A percentile compares a stretch with the other conserved stretches of the same genome.
These are phyloP conservation scores for Otocyon megalotis DNA, from an alignment of 2,113 vertebrate species.

Conservation along the genomic window DNA sequence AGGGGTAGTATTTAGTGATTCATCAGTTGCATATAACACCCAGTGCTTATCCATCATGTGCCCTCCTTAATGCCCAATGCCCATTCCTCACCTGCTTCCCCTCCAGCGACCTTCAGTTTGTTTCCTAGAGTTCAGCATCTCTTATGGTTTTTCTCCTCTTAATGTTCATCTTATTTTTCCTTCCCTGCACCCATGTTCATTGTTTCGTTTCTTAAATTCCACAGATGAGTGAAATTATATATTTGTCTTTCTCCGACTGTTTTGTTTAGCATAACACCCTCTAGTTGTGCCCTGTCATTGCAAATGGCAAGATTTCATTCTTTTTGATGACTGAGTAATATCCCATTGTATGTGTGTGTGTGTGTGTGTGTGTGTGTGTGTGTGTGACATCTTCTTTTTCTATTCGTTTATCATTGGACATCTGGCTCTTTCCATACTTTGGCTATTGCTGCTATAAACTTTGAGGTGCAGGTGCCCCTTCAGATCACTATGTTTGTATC, in stretches of 20 bases:
- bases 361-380: too few species aligned
- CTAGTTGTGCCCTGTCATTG: neutral
- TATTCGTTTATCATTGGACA: neutral
- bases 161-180: neutral
- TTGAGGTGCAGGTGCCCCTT: neutral
- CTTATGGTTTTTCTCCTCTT: neutral
- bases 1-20: neutral
- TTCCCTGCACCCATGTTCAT: neutral
- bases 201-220: neutral
- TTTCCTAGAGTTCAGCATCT: neutral
- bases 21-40: neutral
- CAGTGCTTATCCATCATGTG: neutral
- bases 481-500: neutral
- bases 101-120: neutral
- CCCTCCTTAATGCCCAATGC: neutral
- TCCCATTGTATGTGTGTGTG: too few species aligned
- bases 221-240: neutral
- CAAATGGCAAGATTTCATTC: neutral
- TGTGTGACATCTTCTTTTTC: neutral
- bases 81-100: neutral
- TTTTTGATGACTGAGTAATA: neutral
- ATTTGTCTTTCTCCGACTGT: neutral
- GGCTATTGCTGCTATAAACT: neutral
- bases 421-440: neutral
- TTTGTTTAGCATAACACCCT: neutral